These are phyloP conservation scores for Brienomyrus longianalis DNA, from an alignment of 2,113 vertebrate species.

Conservation along the genomic window DNA sequence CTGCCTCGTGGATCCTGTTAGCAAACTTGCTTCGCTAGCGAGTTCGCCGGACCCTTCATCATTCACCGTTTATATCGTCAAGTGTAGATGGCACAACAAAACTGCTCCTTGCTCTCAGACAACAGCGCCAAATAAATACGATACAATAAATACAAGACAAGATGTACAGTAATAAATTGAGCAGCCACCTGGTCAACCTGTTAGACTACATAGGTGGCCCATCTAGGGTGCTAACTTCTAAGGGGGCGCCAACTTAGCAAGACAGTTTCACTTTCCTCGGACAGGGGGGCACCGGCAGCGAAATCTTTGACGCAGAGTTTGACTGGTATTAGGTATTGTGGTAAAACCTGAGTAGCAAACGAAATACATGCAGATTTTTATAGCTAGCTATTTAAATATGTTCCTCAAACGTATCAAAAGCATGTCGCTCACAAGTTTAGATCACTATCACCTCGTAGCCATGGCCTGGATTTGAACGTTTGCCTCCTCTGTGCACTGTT, in stretches of 20 bases:
- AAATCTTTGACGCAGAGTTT: background rate
- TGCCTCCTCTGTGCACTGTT: background rate
- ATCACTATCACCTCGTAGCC: background rate
- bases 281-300: background rate
- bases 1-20: background rate
- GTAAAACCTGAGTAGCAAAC: background rate
- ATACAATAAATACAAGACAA: background rate
- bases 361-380: background rate
- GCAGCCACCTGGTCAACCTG: background rate
- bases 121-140: background rate
- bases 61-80: background rate
- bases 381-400: background rate
- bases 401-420: background rate
- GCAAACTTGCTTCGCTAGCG: background rate
- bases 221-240: background rate
- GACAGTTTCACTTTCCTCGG: background rate
- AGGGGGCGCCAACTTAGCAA: background rate
- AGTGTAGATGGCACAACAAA: background rate
- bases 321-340: background rate
- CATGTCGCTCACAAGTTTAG: background rate
- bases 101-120: background rate
- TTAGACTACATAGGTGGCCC: background rate
- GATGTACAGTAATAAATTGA: background rate
- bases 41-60: background rate
- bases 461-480: background rate